Evolutionary conservation across 2,113 vertebrate genomes (phyloP).

Genomic region (Sturnira hondurensis): DNA sequence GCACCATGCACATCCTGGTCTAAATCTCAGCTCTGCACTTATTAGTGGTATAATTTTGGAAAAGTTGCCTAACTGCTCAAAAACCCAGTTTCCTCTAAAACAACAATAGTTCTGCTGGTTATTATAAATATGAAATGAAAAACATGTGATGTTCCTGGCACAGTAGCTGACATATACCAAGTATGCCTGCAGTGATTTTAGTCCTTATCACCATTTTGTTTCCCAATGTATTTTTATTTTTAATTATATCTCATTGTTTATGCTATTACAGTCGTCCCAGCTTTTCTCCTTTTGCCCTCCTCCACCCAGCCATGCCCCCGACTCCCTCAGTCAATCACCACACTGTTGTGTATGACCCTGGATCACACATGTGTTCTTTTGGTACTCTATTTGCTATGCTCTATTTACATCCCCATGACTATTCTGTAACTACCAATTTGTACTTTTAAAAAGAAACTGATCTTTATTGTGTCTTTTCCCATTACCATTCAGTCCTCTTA

Average conservation of each 20-base stretch:
- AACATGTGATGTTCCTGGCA: fast-evolving
- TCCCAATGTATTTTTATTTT: background rate
- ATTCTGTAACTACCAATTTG: too few relatives aligned
- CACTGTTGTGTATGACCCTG: too few relatives aligned
- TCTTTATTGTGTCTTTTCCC: too few relatives aligned
- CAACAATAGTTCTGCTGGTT: background rate
- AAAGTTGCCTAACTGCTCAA: background rate
- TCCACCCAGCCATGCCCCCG: too few relatives aligned
- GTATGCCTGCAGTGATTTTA: background rate
- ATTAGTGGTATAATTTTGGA: background rate
- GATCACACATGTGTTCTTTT: too few relatives aligned
- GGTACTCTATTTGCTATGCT: too few relatives aligned
- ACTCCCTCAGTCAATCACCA: too few relatives aligned
- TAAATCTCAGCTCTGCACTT: background rate
- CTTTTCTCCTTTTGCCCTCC: too few relatives aligned
- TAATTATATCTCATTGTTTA: too few relatives aligned
- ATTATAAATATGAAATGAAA: background rate
- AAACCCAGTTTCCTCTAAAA: background rate
- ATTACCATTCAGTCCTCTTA: too few relatives aligned
- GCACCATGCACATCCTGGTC: fast-evolving
- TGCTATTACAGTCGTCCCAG: too few relatives aligned
- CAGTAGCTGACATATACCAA: background rate
- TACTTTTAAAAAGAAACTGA: background rate
- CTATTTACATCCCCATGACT: too few relatives aligned
- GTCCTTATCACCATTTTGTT: background rate